Conservation (phyloP, 2,797 vertebrate species). For the Lepilemur ruficaudatus region DNA sequence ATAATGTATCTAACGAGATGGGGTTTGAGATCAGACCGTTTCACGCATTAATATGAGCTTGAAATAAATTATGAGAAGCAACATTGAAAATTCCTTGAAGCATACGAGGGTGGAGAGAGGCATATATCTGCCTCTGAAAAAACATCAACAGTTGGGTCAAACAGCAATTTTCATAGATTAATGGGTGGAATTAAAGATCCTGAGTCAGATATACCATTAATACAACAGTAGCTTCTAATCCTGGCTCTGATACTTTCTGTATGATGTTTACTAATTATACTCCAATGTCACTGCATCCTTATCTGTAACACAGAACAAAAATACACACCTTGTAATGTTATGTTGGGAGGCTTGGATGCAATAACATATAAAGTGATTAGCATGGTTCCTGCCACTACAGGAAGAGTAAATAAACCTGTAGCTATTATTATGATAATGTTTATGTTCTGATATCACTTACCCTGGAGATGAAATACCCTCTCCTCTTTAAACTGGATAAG, state of each 20-base stretch:
- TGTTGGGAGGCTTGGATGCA: neutral
- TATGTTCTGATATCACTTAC: neutral
- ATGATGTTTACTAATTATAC: constrained; percentile 45
- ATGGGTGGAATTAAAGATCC: neutral
- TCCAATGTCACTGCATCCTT: neutral
- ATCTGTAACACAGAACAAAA: constrained; percentile 38
- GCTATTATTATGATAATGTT: neutral
- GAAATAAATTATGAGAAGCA: constrained; percentile 50
- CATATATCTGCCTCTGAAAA: neutral
- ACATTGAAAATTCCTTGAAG: neutral
- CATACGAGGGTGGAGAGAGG: neutral
- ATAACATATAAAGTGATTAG: neutral
- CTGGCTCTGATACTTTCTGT: constrained; percentile 4
- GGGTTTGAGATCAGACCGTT: neutral
- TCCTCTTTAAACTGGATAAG: neutral
- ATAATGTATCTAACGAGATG: neutral
- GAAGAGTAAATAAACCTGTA: constrained; percentile 10
- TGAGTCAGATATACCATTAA: neutral
- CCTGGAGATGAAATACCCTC: neutral
- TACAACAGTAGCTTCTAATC: constrained; percentile 39
- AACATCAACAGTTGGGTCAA: constrained; percentile 27
- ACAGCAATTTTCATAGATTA: constrained; percentile 11
- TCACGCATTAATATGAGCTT: neutral
- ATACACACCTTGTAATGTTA: neutral
- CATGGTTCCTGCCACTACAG: neutral